Base-by-base conservation (phyloP, 2,113 vertebrate genomes). In the Zapornia atra region DNA sequence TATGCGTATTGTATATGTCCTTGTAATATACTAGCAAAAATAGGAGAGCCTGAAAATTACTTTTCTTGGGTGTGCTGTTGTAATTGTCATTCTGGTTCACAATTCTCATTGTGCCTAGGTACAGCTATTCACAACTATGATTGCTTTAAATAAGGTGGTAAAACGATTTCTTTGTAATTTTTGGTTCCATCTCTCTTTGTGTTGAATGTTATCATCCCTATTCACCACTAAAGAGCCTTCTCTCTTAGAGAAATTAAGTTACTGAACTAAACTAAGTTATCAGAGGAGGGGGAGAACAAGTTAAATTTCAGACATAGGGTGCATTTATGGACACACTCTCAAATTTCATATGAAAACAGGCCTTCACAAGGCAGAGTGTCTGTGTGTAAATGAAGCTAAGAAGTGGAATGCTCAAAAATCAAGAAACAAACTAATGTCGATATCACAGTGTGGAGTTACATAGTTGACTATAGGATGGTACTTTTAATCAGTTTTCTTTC, bases 61-160 rank as follows among this genome's bases (percentile, higher is more conserved):
- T 87, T 79, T 34, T 34, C 26, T 70, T 88, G 24, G 6, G 72
- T 38, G 69, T 84, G 61, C 46, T 69, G 28, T 65, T 86, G 33
- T 38, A 77, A 65, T 86, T 75, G 82, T 77, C 63, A 42, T 82
- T 71, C 64, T 64, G 42, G 75, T 65, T 82, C 66, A 48, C 11
- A 20, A 50, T 71, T 11, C 54, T 40, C 6, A 1, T 34, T 59
- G 44, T 91, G 66, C 50, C 76, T 42, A 50, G 81, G 64, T 76
- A 90, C 65, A 73, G 78, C 73, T 94, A 38, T 89, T 95, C 76
- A 64, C 77, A 56, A 5, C 42, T 78, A 17, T 29, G 69, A 79
- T 80, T 76, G 80, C 83, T 94, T 84, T 95, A 79, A 92, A 78
- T 84, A 64, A 61, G 69, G 44, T 82, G 65, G 33, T 71, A 82